Base-by-base conservation (phyloP, 2,797 vertebrate genomes). In the Pipistrellus pipistrellus region DNA sequence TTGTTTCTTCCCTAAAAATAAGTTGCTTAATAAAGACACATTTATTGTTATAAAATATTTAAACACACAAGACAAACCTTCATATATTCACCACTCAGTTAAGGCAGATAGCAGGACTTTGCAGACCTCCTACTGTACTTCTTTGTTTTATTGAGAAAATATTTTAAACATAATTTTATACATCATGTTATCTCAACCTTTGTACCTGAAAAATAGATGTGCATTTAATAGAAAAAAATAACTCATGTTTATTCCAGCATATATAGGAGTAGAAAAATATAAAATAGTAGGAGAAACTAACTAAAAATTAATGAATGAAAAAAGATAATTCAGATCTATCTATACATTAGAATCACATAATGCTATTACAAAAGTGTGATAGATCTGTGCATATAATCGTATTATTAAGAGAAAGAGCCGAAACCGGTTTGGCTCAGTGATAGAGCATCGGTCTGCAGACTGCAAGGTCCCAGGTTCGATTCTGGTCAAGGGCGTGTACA, bases 61-160 rank as follows among this genome's bases (percentile, higher is more conserved):
- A 83, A 75, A 20, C 44, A 17, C 4, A 46, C 8, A 44, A 3
- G 8, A 41, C 32, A 46, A 76, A 46, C 10, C 2, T 66, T 51
- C 15, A 10, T 20, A 27, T 53, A 6, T 8, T 73, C 51, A 9
- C 17, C 23, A 38, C 0, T 5, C 8, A 46, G 17, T 14, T 64
- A n/a, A 81, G 21, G 38, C 30, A 53, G 2, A 69, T 41, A 53
- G 4, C 20, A 59, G 35, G 44, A 66, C 32, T 41, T 66, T 51
- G 3, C 17, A 8, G 0, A 44, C 0, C 1, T 20, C 2, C 7
- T 21, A 75, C 9, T 69, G 1, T 44, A 4, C 59, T 48, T n/a
- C 46, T 55, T 53, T 44, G 15, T 62, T 35, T 44, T 38, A 0
- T 53, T 38, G 15, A 9, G 68, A 41, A 82, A 23, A 38, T 9